phyloP scores from a whole-genome alignment of 2,797 vertebrate genomes.

The Synaphobranchus kaupii region DNA sequence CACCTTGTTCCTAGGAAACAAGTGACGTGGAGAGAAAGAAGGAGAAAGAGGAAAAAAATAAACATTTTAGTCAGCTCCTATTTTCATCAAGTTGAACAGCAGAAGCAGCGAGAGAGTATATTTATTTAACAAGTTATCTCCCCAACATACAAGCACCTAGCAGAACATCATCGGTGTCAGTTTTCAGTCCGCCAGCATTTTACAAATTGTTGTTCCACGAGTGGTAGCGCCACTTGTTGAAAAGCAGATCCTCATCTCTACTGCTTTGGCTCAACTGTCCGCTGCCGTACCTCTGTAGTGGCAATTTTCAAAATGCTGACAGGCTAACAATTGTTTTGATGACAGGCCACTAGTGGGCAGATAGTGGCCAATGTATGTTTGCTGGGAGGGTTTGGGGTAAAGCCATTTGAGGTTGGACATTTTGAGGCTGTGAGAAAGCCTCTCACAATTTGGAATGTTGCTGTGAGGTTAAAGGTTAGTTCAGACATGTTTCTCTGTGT shows the following conservation, averaged over 20 bases:
- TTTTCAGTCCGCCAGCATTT: too few relatives aligned
- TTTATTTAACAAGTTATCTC: background rate
- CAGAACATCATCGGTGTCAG: too few relatives aligned
- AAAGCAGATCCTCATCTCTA: too few relatives aligned
- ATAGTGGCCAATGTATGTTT: background rate
- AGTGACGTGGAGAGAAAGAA: slow-evolving; percentile 28
- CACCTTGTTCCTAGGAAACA: slow-evolving; percentile 50
- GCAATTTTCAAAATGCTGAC: too few relatives aligned
- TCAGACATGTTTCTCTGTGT: background rate
- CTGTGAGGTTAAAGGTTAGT: background rate
- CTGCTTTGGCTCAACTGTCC: too few relatives aligned
- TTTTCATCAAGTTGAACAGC: slow-evolving; percentile 1
- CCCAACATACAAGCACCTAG: too few relatives aligned
- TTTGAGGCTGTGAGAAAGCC: background rate
- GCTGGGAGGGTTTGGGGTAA: background rate
- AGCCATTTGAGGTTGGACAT: background rate
- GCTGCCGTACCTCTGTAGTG: too few relatives aligned
- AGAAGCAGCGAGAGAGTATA: background rate
- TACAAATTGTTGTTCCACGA: too few relatives aligned
- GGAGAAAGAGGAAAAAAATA: background rate
- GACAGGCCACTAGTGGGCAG: too few relatives aligned
- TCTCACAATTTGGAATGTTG: background rate
- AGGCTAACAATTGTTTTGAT: too few relatives aligned
- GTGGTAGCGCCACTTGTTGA: too few relatives aligned
- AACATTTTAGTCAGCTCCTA: background rate